Evolutionary conservation across 2,113 vertebrate genomes (phyloP).

Genomic region (Etia nguti): DNA sequence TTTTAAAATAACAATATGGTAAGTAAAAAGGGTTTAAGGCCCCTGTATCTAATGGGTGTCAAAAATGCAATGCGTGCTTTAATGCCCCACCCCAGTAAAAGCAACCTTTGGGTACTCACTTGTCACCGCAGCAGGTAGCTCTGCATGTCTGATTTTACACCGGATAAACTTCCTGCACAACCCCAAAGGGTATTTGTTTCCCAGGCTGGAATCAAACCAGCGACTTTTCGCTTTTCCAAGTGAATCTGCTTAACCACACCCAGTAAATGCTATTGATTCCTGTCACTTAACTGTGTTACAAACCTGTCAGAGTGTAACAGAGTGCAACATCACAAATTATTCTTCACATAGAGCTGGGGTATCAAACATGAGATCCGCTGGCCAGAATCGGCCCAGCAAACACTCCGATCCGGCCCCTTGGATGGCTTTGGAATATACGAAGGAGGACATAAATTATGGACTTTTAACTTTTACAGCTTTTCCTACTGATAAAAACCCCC

Average conservation of each 20-base stretch:
- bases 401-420: neutral
- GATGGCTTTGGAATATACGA: neutral
- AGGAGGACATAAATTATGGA: neutral
- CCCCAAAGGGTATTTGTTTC: neutral
- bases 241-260: neutral
- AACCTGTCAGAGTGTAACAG: neutral
- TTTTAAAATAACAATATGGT: too few relatives aligned
- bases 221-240: neutral
- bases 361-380: neutral
- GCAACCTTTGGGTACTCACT: neutral
- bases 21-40: neutral
- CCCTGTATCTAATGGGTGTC: neutral
- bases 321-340: neutral
- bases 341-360: neutral
- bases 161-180: neutral
- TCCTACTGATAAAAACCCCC: neutral
- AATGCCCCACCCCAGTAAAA: neutral
- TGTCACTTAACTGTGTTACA: neutral
- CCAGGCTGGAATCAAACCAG: neutral
- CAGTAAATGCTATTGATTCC: neutral
- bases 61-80: neutral
- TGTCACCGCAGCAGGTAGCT: neutral
- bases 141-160: neutral
- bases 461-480: neutral
- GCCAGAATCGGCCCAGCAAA: neutral